phyloP scores from a whole-genome alignment of 2,888 invertebrate genomes.

The Cosmopolites sordidus region DNA sequence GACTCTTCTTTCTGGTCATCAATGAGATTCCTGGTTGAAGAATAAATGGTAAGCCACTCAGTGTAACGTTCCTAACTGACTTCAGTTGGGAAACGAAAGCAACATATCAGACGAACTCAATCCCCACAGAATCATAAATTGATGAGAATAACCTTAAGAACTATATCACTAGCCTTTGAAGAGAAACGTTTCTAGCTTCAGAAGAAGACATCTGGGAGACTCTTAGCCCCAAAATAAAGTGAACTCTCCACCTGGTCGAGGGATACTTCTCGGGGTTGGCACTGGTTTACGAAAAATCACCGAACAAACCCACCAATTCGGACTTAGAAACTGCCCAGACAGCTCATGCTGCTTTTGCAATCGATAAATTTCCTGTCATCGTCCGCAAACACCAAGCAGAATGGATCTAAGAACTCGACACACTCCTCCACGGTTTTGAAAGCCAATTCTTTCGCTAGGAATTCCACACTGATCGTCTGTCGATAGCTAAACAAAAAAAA shows the following conservation, averaged over 20 bases:
- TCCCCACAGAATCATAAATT: no score
- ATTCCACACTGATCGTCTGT: slow-evolving; percentile 82
- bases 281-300: no score
- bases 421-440: slow-evolving; percentile 81
- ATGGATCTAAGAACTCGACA: slow-evolving; percentile 81
- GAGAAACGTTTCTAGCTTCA: neutral
- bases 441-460: slow-evolving; percentile 82
- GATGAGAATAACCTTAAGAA: slow-evolving; percentile 8
- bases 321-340: slow-evolving; percentile 51
- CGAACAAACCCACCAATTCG: neutral
- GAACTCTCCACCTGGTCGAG: no score
- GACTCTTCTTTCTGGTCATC: no score
- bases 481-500: slow-evolving; percentile 74
- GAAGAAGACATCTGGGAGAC: no score
- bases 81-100: no score
- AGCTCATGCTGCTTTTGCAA: slow-evolving; percentile 78
- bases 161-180: slow-evolving; percentile 14
- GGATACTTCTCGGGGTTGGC: no score
- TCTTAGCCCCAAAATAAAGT: no score
- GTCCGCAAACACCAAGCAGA: slow-evolving; percentile 71
- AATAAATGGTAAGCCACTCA: no score
- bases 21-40: no score
- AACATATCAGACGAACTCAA: no score
- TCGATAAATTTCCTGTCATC: slow-evolving; percentile 71
- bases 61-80: no score